Percentiles rank a stretch among this genome's conserved stretches.
Evolutionary conservation across 2,888 invertebrate genomes (phyloP).

Genomic region (Ophion costatus): DNA sequence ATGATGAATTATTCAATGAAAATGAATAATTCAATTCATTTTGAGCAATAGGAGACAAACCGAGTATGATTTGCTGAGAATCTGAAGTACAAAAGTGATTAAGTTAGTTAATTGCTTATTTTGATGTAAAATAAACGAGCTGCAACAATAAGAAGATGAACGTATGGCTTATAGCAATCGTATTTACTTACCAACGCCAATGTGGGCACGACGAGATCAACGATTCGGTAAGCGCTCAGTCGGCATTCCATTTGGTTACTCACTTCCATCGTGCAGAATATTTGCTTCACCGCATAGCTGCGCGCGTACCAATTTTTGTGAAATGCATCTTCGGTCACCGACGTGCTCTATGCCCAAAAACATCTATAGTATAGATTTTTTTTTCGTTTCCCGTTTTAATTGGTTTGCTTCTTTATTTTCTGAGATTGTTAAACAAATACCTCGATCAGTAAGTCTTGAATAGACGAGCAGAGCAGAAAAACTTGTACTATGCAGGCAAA

Average conservation of each 20-base stretch:
- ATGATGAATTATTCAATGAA: background rate
- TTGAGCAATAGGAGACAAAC: slow-evolving; percentile 66
- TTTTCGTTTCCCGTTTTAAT: background rate
- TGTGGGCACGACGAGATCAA: slow-evolving; percentile 70
- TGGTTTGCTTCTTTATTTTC: slow-evolving; percentile 1
- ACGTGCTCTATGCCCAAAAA: slow-evolving; percentile 64
- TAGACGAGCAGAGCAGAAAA: slow-evolving; percentile 72
- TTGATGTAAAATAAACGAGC: background rate
- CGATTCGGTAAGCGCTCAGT: slow-evolving; percentile 60
- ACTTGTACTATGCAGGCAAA: slow-evolving; percentile 69
- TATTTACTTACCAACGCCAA: slow-evolving; percentile 68
- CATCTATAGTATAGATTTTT: background rate
- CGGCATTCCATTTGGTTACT: slow-evolving; percentile 67
- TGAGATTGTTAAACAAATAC: slow-evolving; percentile 58
- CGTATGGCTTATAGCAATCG: background rate
- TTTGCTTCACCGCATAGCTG: slow-evolving; percentile 37
- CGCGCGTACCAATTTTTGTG: slow-evolving; percentile 68
- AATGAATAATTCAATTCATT: background rate
- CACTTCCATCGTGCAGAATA: slow-evolving; percentile 60
- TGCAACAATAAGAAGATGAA: background rate
- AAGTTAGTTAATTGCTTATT: slow-evolving; percentile 20
- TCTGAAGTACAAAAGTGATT: slow-evolving; percentile 68
- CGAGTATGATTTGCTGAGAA: slow-evolving; percentile 69
- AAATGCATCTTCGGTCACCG: slow-evolving; percentile 67
- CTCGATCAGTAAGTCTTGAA: slow-evolving; percentile 72